Percentiles rank a stretch among this genome's conserved stretches.
Conservation (phyloP, 2,113 vertebrate species). For the Neolamprologus tretocephalus region DNA sequence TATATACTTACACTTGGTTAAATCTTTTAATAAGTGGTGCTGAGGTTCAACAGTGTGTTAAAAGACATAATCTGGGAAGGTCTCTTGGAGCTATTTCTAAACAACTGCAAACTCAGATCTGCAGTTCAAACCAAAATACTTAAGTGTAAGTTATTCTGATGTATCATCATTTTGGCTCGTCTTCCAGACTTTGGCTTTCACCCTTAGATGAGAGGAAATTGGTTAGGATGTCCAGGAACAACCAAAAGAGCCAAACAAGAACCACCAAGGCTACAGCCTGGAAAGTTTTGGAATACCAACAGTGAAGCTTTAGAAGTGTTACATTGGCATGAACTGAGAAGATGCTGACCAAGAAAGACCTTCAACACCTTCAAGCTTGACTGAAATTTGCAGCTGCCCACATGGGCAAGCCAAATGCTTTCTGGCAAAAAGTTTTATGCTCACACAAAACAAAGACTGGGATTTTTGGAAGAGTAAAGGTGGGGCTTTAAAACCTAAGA, state of each 20-base stretch:
- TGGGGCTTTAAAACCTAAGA: not conserved
- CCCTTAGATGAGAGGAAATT: not conserved
- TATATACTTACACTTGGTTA: not conserved
- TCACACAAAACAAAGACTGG: not conserved
- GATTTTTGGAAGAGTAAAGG: not conserved
- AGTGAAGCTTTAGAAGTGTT: not conserved
- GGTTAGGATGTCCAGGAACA: not conserved
- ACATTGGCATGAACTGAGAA: not conserved
- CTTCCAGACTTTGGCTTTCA: not conserved
- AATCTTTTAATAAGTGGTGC: not conserved
- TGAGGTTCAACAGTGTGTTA: not conserved
- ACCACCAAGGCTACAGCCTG: not conserved
- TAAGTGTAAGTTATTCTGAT: not conserved
- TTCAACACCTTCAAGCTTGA: not conserved
- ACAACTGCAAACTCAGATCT: not conserved
- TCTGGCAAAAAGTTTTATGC: not conserved
- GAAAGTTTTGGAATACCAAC: not conserved
- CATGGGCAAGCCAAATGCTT: not conserved
- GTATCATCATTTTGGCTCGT: not conserved
- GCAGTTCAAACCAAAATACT: not conserved
- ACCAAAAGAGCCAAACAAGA: not conserved
- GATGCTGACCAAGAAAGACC: not conserved
- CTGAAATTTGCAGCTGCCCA: not conserved
- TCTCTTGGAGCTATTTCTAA: not conserved
- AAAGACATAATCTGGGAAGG: not conserved